phyloP scores from a whole-genome alignment of 2,888 invertebrate genomes.

The Argyra leucocephala region DNA sequence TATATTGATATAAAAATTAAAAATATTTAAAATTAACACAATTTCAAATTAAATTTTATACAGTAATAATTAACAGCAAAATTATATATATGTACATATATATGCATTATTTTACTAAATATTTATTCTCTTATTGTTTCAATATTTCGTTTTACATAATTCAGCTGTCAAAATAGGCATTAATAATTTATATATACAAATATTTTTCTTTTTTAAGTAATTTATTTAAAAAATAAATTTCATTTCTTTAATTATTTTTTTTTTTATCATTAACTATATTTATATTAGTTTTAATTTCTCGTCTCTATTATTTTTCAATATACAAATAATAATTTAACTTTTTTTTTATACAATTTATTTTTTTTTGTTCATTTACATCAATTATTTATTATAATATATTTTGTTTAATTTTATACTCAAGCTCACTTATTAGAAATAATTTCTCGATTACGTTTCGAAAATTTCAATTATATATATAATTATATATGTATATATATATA shows the following conservation, averaged over 20 bases:
- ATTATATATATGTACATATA: neutral
- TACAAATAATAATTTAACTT: neutral
- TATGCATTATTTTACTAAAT: neutral
- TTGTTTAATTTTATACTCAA: neutral
- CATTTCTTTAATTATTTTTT: too few species aligned
- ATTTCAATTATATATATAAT: neutral
- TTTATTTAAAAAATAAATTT: neutral
- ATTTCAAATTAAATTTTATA: too few species aligned
- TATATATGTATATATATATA: too few species aligned
- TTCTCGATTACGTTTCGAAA: neutral
- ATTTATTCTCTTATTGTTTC: neutral
- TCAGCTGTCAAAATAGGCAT: neutral
- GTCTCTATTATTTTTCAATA: neutral
- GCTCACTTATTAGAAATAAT: neutral
- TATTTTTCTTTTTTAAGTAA: neutral
- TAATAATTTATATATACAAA: neutral
- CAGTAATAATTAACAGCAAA: too few species aligned
- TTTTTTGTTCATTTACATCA: neutral
- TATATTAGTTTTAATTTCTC: neutral
- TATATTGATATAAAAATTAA: too few species aligned
- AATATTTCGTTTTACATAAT: neutral
- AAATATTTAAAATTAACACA: too few species aligned
- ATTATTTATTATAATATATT: neutral
- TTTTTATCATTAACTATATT: neutral
- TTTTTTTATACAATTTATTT: constrained; percentile 1